Percentiles rank a stretch among this genome's conserved stretches.
Conservation (phyloP, 2,797 vertebrate species). For the Microhierax caerulescens region DNA sequence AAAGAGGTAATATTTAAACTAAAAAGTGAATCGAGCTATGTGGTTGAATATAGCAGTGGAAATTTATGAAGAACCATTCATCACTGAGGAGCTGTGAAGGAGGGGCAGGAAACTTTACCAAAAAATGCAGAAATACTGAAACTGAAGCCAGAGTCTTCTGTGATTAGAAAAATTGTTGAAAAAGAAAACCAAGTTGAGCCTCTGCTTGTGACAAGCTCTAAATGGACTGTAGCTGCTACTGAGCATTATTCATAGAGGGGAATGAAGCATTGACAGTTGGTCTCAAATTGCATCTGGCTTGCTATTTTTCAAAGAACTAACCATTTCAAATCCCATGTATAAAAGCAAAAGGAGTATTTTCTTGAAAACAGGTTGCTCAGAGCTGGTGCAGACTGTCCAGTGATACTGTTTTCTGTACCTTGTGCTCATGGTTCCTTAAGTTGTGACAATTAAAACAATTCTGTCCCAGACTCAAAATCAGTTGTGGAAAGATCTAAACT, state of each 20-base stretch:
- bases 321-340: background rate
- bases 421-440: background rate
- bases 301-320: background rate
- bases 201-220: background rate
- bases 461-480: background rate
- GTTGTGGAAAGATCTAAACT: background rate
- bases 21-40: background rate
- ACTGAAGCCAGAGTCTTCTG: background rate
- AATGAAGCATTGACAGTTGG: background rate
- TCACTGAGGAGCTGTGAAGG: background rate
- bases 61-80: background rate
- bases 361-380: background rate
- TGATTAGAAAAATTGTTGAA: background rate
- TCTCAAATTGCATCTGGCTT: constrained; percentile 1
- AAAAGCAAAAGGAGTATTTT: background rate
- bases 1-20: background rate
- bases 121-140: background rate
- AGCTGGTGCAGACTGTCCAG: background rate
- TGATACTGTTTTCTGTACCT: background rate
- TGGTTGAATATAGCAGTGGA: background rate
- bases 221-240: background rate
- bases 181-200: background rate
- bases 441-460: background rate
- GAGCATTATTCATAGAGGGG: background rate
- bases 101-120: background rate